These are phyloP conservation scores for Eubasilissa regina DNA, from an alignment of 1,140 invertebrate genomes.

Conservation along the genomic window DNA sequence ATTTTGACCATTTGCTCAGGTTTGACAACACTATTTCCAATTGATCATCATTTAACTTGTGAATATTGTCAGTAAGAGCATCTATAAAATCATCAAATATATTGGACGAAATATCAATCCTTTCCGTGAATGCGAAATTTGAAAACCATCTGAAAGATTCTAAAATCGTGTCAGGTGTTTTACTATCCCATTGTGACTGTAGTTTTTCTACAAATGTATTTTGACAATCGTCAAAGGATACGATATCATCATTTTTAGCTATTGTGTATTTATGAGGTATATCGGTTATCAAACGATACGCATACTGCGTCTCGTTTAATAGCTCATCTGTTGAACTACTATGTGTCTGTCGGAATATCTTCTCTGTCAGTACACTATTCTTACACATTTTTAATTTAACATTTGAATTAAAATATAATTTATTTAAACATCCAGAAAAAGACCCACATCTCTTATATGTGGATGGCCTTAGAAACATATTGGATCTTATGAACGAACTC, in stretches of 20 bases:
- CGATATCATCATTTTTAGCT: conserved; percentile 1
- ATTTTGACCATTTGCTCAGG: conserved; percentile 65
- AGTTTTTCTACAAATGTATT: conserved; percentile 12
- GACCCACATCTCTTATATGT: no score
- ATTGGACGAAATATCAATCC: conserved; percentile 62
- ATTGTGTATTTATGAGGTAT: background rate
- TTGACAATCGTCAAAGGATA: background rate
- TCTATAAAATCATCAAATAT: conserved; percentile 67
- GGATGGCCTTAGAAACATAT: no score
- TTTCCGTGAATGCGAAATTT: conserved; percentile 62
- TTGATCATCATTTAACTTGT: conserved; percentile 67
- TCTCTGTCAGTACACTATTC: no score
- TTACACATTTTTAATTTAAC: no score
- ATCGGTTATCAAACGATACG: background rate
- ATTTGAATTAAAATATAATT: no score
- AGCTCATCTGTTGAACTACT: no score
- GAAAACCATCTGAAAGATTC: conserved; percentile 64
- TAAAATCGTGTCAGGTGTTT: conserved; percentile 61
- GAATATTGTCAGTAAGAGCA: conserved; percentile 65
- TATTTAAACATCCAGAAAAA: no score
- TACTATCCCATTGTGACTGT: conserved; percentile 32
- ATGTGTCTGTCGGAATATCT: no score
- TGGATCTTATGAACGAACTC: no score
- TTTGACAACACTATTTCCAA: conserved; percentile 64
- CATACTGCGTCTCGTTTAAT: no score